Conservation (phyloP, 2,888 invertebrate species). For the Tinea trinotella region DNA sequence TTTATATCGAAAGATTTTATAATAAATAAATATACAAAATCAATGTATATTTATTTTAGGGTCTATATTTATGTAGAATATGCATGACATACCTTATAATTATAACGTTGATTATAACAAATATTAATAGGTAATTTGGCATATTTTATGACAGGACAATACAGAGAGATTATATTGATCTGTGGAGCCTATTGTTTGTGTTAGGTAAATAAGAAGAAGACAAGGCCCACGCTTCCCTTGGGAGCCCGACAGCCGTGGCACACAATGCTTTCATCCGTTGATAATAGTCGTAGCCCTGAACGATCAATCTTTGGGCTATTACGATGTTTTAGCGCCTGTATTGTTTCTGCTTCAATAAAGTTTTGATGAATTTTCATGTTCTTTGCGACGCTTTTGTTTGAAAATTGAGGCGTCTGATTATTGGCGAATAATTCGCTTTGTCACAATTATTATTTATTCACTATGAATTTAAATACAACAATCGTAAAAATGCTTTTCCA, state of each 20-base stretch:
- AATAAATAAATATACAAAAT: background rate
- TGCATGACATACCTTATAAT: conserved; percentile 8
- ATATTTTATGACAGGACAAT: conserved; percentile 17
- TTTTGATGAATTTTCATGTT: conserved; percentile 69
- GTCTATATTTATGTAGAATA: too few relatives aligned
- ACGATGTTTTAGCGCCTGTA: conserved; percentile 69
- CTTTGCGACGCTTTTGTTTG: conserved; percentile 45
- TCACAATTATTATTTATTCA: conserved; percentile 4
- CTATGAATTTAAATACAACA: background rate
- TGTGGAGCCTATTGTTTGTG: background rate
- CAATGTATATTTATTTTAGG: background rate
- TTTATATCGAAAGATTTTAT: conserved; percentile 26
- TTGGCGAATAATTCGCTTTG: conserved; percentile 59
- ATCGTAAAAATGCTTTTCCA: too few relatives aligned
- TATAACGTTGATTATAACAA: background rate
- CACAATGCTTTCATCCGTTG: conserved; percentile 43
- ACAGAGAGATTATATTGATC: conserved; percentile 4
- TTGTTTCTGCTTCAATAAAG: conserved; percentile 70
- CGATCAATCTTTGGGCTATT: conserved; percentile 68
- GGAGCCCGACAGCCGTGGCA: conserved; percentile 27
- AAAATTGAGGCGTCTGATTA: conserved; percentile 50
- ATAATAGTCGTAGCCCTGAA: conserved; percentile 49
- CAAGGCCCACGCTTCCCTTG: conserved; percentile 17
- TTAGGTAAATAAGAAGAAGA: conserved; percentile 16
- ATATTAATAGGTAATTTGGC: conserved; percentile 12